Evolutionary conservation across 2,797 vertebrate species (phyloP).

Genomic region (Syngnathus acus): DNA sequence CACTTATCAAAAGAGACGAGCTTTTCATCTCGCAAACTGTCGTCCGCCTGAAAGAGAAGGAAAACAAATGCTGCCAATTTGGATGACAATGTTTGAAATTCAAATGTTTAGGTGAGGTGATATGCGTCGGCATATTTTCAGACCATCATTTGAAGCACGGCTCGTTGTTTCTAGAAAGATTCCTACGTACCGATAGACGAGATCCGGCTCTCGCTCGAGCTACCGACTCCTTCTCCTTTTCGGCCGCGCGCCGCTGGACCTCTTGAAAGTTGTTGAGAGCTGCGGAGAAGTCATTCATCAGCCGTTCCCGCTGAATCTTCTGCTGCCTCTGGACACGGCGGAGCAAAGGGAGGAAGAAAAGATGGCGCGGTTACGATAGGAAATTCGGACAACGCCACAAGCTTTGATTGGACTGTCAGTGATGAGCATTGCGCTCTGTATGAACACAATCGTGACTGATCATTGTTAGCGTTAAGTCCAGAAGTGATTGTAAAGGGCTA

Average conservation of each 20-base stretch:
- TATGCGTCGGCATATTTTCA: no score
- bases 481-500: neutral
- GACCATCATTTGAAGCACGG: no score
- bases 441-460: neutral
- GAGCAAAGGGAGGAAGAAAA: neutral
- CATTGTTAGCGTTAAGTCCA: no score
- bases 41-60: conserved; percentile 72
- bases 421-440: no score
- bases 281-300: conserved; percentile 94
- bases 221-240: conserved; percentile 88
- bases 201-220: conserved; percentile 84
- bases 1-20: conserved; percentile 94
- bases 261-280: conserved; percentile 93
- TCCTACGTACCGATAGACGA: conserved; percentile 51
- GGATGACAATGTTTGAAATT: neutral
- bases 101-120: neutral
- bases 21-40: conserved; percentile 80
- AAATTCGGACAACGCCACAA: neutral
- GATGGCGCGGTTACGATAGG: neutral
- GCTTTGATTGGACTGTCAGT: neutral
- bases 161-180: no score
- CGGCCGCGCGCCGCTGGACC: conserved; percentile 84
- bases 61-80: neutral
- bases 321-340: conserved; percentile 78
- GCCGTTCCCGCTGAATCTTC: conserved; percentile 90